Evolutionary conservation across 1,140 invertebrate genomes (phyloP).

Genomic region (Orchesella cincta): DNA sequence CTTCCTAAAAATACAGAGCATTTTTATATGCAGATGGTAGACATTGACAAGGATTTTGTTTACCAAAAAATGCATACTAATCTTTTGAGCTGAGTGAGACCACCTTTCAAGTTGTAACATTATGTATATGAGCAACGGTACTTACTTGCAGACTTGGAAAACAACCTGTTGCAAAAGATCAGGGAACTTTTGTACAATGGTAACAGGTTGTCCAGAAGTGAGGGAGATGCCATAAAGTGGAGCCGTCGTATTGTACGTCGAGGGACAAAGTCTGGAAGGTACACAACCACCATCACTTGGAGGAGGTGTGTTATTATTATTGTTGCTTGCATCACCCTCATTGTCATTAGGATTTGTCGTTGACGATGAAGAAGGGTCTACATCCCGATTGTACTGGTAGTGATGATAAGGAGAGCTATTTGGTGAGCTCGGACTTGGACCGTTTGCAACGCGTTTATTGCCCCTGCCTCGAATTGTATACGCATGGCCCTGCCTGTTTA

Average conservation of each 20-base stretch:
- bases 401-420: neutral
- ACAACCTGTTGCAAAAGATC: slow-evolving; percentile 91
- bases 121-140: slow-evolving; percentile 50
- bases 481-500: neutral
- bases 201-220: slow-evolving; percentile 72
- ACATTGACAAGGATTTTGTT: too few species aligned
- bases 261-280: slow-evolving; percentile 77
- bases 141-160: slow-evolving; percentile 81
- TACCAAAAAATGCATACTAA: too few species aligned
- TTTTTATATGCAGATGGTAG: too few species aligned
- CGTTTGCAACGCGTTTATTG: neutral
- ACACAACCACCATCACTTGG: slow-evolving; percentile 52
- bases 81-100: too few species aligned
- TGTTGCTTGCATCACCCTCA: neutral
- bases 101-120: too few species aligned
- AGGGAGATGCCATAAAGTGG: slow-evolving; percentile 89
- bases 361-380: neutral
- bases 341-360: neutral
- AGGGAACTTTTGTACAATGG: slow-evolving; percentile 88
- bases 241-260: slow-evolving; percentile 86
- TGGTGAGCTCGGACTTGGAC: neutral
- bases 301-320: neutral
- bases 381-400: neutral
- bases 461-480: slow-evolving; percentile 9
- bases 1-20: too few species aligned